Conservation (phyloP, 1,140 invertebrate genomes). For the Neelides sp. region DNA sequence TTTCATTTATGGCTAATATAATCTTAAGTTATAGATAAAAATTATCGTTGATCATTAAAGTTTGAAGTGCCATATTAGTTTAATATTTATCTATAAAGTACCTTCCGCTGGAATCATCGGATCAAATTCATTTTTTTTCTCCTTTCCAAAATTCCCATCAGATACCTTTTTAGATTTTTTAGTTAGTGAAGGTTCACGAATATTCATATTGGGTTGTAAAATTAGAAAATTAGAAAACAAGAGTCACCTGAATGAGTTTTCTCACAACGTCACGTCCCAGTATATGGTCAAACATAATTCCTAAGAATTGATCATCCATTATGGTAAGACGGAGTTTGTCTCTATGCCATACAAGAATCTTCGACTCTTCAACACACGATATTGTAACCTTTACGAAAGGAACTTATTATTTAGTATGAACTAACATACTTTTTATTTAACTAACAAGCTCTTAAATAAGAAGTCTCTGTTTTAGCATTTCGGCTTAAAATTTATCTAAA, state of each 20-base stretch:
- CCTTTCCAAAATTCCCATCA: too few species aligned
- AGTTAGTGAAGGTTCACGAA: too few species aligned
- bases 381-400: slow-evolving; percentile 54
- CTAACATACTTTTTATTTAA: neutral
- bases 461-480: neutral
- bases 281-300: slow-evolving; percentile 73
- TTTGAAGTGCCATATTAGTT: too few species aligned
- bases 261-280: slow-evolving; percentile 76
- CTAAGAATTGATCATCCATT: slow-evolving; percentile 66
- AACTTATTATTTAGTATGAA: neutral
- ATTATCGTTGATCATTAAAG: too few species aligned
- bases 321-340: slow-evolving; percentile 72
- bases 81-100: too few species aligned
- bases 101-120: too few species aligned
- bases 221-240: too few species aligned
- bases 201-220: too few species aligned
- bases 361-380: slow-evolving; percentile 72
- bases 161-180: too few species aligned
- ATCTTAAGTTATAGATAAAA: too few species aligned
- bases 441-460: neutral
- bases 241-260: slow-evolving; percentile 69
- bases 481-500: neutral
- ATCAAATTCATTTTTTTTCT: too few species aligned
- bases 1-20: too few species aligned
- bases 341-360: slow-evolving; percentile 71